Evolutionary conservation across 2,113 vertebrate genomes (phyloP).

Genomic region (Lepus europaeus): DNA sequence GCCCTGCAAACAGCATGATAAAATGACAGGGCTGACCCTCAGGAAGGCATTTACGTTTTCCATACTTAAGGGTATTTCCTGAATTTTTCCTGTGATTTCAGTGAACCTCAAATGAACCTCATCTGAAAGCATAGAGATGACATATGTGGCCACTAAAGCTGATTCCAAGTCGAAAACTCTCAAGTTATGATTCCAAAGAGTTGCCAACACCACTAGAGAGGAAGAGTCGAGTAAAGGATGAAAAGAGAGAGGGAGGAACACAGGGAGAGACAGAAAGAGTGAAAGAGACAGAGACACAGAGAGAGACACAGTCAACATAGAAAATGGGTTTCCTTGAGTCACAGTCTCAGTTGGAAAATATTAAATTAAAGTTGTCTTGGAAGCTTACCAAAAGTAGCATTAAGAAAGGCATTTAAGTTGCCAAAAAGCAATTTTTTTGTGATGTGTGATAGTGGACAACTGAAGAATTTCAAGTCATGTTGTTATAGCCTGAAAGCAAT

Average conservation of each 20-base stretch:
- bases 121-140: background rate
- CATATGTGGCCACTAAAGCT: background rate
- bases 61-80: background rate
- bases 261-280: background rate
- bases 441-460: background rate
- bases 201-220: background rate
- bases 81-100: background rate
- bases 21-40: background rate
- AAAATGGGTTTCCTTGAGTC: background rate
- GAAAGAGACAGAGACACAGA: background rate
- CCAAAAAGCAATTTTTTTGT: background rate
- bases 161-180: background rate
- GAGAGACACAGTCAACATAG: background rate
- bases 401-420: background rate
- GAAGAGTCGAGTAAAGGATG: background rate
- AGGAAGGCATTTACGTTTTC: background rate
- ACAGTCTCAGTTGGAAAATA: background rate
- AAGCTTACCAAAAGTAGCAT: slow-evolving; percentile 26
- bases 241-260: background rate
- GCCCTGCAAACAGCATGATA: background rate
- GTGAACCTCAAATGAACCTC: background rate
- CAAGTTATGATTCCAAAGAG: background rate
- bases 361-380: background rate
- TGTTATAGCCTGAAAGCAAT: background rate
- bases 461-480: background rate